These are phyloP conservation scores for Mus spicilegus DNA, from an alignment of 2,113 vertebrate genomes.

Conservation along the genomic window DNA sequence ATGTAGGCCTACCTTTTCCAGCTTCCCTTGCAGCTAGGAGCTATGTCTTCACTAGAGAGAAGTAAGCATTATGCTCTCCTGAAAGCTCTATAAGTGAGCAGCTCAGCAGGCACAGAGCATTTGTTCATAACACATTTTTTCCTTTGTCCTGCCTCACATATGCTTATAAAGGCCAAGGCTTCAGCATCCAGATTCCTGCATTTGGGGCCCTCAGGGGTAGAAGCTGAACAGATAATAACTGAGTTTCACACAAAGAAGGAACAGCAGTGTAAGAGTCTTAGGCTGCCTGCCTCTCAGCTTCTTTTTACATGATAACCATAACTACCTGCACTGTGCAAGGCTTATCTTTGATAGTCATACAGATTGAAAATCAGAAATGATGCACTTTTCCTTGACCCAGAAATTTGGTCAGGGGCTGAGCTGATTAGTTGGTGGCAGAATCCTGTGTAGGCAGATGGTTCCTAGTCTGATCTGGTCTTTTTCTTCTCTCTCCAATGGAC, in stretches of 20 bases:
- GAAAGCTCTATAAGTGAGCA: background rate
- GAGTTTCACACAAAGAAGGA: background rate
- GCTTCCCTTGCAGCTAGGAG: background rate
- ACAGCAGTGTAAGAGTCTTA: background rate
- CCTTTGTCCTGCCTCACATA: background rate
- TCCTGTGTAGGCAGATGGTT: background rate
- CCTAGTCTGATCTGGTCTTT: background rate
- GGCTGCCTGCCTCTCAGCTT: background rate
- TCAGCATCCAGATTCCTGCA: background rate
- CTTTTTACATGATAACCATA: background rate
- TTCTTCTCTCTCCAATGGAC: background rate
- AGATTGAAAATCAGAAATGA: background rate
- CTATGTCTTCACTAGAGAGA: background rate
- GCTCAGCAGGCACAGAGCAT: background rate
- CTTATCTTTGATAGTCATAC: background rate
- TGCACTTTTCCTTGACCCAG: background rate
- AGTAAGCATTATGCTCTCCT: background rate
- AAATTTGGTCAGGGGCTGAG: background rate
- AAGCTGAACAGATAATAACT: background rate
- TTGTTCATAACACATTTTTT: background rate
- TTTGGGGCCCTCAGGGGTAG: background rate
- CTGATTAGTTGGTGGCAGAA: background rate
- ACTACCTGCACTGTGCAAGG: background rate
- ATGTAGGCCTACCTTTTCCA: background rate
- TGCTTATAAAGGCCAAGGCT: background rate